Base-by-base conservation (phyloP, 2,888 invertebrate genomes). In the Exocentrus adspersus region DNA sequence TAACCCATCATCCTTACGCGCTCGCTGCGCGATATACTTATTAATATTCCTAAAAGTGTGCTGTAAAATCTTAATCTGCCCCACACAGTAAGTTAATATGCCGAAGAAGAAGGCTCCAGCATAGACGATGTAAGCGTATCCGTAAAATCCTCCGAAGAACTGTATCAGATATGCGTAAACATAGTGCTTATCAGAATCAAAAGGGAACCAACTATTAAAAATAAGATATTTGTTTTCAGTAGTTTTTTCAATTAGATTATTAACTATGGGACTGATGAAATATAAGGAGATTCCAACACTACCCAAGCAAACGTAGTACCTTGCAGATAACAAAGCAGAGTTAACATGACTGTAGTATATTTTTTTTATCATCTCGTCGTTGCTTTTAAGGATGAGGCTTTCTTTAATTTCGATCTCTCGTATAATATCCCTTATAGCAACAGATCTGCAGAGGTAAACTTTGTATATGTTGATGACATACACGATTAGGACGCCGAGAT, bases 161-260 rank as follows among this genome's bases (percentile, higher is more conserved):
- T 73, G 73, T n/a, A 72, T 58, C n/a, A 61, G 7, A 52, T 68
- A 72, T 9, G 71, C 64, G 10, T 58, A 28, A 42, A 16, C 64
- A 37, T 73, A 72, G 50, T 69, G 62, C 61, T 62, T 41, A 50
- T 71, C 57, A 6, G 69, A 62, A 32, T 73, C 68, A 50, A 72
- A 71, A 2, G 73, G 73, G 30, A 65, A 70, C 68, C 72, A 72
- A 46, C 64, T 67, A n/a, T 54, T 64, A 16, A 69, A 63, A 37
- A 73, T 70, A 16, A 69, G 65, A 51, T 67, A 62, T 52, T 66
- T 71, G 1, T 64, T 20, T 24, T 64, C 57, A 17, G n/a, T n/a
- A n/a, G 68, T 61, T 28, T 64, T 52, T 37, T 57, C 46, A 24
- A 67, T 10, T 7, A 61, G 37, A 41, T 68, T 71, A 37, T 58